Conservation (phyloP, 2,797 vertebrate species). For the Tinamus major region DNA sequence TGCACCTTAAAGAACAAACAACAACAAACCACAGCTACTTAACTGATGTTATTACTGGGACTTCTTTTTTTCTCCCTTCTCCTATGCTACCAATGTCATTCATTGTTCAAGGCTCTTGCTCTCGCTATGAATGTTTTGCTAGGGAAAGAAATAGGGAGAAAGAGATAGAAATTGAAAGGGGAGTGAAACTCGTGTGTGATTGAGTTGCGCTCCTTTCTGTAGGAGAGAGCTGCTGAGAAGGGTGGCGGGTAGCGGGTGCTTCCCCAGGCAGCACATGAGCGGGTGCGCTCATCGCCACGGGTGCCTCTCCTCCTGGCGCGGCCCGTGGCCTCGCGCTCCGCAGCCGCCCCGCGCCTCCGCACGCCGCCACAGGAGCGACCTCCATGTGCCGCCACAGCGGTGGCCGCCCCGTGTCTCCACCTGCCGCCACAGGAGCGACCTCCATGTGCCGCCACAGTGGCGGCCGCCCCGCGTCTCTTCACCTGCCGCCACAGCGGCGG, state of each 20-base stretch:
- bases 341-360: too few relatives aligned
- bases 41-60: background rate
- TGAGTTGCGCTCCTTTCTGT: background rate
- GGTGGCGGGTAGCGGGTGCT: background rate
- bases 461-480: too few relatives aligned
- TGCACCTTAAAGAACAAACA: background rate
- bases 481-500: too few relatives aligned
- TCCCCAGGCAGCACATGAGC: background rate
- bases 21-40: accelerated
- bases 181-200: background rate
- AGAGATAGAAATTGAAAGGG: background rate
- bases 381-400: too few relatives aligned
- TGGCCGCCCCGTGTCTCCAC: too few relatives aligned
- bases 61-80: background rate
- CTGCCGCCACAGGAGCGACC: too few relatives aligned
- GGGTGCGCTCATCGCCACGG: too few relatives aligned
- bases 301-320: too few relatives aligned
- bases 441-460: too few relatives aligned
- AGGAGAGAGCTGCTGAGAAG: background rate
- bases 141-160: background rate
- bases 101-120: background rate
- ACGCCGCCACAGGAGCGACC: too few relatives aligned
- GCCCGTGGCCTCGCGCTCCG: background rate
- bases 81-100: background rate
- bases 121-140: background rate